Base-by-base conservation (phyloP, 2,888 invertebrate species). In the Copidosoma aretas region DNA sequence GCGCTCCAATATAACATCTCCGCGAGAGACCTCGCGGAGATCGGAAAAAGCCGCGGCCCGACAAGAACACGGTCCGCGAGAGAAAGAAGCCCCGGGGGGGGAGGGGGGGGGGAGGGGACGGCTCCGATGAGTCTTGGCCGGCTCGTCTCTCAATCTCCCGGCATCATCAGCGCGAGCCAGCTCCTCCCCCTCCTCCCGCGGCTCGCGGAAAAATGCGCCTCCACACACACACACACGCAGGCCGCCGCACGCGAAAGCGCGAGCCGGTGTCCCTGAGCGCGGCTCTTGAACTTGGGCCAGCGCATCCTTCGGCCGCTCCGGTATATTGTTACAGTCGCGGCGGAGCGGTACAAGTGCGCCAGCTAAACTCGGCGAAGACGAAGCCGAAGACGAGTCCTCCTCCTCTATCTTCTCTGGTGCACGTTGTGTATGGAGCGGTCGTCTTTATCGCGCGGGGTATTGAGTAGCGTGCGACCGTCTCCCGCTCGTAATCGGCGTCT, bases 271-370 rank as follows among this genome's bases (percentile, higher is more conserved):
- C 82, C 83, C 82, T 83, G 82, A 82, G 76, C 77, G 77, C 76
- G 83, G 81, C 82, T 83, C 83, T 82, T 83, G 83, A 83, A 83
- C 83, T 82, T 82, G 76, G 71, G 73, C 73, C 71, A 70, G 75
- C 74, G 74, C 76, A 78, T 80, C 79, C 78, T 77, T 78, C 75
- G 15, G 43, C 12, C 32, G 25, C 76, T 73, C 21, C 73, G 77
- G 79, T 78, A 81, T 83, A 82, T 81, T 80, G 80, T 83, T 83
- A 82, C 83, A 80, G 81, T 82, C 81, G 78, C 79, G 43, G 56
- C 19, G 64, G 64, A 57, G 64, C 53, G 60, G 39, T 60, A 56
- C 59, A 74, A 64, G 73, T 71, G 19, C 19, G 5, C 10, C 19
- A 19, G 52, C 52, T 12, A 12, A 4, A 12, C 3, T 2, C 17